Percentiles rank a stretch among this genome's conserved stretches.
phyloP scores from a whole-genome alignment of 1,140 invertebrate species.

The Sinonovacula constricta region DNA sequence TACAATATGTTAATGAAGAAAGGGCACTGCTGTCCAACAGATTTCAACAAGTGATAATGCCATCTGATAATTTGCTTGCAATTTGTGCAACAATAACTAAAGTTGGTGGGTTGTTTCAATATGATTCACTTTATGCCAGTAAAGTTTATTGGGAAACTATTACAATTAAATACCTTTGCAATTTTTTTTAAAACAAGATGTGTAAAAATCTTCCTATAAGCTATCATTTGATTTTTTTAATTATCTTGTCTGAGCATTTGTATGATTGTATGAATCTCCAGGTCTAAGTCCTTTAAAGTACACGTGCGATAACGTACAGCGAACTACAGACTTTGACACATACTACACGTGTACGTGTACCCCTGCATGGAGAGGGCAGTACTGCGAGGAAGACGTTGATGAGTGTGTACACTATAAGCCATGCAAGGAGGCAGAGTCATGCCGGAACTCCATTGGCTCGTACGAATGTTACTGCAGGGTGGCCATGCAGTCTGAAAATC shows the following conservation, averaged over 20 bases:
- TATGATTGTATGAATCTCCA: not conserved
- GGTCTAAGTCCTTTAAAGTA: constrained; percentile 24
- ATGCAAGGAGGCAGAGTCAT: constrained; percentile 7
- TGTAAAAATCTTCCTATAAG: not conserved
- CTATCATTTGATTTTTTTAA: not conserved
- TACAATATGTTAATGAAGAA: no score
- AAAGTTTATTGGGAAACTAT: not conserved
- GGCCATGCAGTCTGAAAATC: no score
- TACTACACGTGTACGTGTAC: constrained; percentile 22
- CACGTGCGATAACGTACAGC: constrained; percentile 14
- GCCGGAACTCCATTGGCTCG: constrained; percentile 4
- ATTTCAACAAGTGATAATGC: no score
- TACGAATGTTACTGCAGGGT: constrained; percentile 28
- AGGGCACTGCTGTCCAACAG: no score
- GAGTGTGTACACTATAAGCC: not conserved
- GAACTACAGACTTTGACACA: constrained; percentile 17
- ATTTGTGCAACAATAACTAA: no score
- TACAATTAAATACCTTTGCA: not conserved
- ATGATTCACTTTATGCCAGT: not conserved
- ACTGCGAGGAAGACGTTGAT: constrained; percentile 26
- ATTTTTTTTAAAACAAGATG: not conserved
- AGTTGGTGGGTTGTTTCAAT: no score
- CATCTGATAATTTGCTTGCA: no score
- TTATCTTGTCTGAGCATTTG: no score
- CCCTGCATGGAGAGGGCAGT: not conserved